These are phyloP conservation scores for Cepphus grylle DNA, from an alignment of 2,113 vertebrate species.

Conservation along the genomic window DNA sequence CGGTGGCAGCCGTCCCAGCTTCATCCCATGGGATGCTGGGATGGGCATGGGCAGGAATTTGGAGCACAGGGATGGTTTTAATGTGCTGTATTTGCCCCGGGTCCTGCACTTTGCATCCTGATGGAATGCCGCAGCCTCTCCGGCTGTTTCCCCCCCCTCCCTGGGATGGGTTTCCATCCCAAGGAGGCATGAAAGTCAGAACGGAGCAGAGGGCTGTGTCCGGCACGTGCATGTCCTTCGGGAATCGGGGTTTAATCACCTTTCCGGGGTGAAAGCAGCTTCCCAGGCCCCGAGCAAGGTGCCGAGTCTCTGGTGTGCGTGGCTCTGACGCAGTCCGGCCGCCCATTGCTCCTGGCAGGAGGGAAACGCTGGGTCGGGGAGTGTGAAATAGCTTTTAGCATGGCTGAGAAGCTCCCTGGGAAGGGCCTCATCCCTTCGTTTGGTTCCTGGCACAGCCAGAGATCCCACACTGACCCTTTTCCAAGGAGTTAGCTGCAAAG, in stretches of 20 bases:
- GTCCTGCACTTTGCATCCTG: background rate
- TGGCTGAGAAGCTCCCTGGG: background rate
- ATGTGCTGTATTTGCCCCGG: fast-evolving
- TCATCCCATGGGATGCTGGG: background rate
- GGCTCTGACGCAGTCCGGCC: background rate
- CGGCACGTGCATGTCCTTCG: fast-evolving
- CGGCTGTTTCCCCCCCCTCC: background rate
- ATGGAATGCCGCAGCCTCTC: background rate
- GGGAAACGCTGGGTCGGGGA: background rate
- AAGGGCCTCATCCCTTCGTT: background rate
- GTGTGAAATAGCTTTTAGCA: background rate
- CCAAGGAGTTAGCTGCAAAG: background rate
- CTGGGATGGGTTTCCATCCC: background rate
- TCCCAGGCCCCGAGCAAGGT: background rate
- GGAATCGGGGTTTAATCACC: background rate
- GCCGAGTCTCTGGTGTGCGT: background rate
- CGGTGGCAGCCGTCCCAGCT: fast-evolving
- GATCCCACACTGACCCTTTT: background rate
- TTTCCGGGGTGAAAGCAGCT: background rate
- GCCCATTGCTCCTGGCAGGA: background rate
- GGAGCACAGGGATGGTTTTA: background rate
- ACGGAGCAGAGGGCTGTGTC: background rate
- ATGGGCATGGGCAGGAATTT: fast-evolving
- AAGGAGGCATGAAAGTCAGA: background rate
- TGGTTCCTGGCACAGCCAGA: fast-evolving